Percentiles rank a stretch among this genome's conserved stretches.
Evolutionary conservation across 2,113 vertebrate genomes (phyloP).

Genomic region (Emydocephalus ijimae): DNA sequence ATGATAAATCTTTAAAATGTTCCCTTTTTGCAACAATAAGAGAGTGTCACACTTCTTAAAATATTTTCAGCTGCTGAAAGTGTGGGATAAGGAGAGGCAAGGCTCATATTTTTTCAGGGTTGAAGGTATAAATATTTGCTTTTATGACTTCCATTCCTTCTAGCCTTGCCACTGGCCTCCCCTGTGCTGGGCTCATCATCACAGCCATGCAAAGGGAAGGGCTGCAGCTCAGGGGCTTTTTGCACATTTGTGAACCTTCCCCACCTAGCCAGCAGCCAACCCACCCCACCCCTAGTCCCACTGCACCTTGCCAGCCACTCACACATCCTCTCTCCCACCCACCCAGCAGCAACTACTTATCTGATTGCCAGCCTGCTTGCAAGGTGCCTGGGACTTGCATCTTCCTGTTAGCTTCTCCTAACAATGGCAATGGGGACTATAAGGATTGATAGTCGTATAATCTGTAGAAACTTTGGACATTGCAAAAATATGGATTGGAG

Average conservation of each 20-base stretch:
- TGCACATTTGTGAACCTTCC: background rate
- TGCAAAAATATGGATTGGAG: background rate
- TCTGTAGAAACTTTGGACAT: background rate
- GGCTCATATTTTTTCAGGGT: background rate
- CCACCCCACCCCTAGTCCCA: background rate
- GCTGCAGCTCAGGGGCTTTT: background rate
- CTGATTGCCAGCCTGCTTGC: background rate
- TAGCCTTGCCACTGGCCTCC: background rate
- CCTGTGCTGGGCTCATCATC: background rate
- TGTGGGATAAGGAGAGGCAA: background rate
- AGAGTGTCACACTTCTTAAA: background rate
- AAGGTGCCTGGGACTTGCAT: background rate
- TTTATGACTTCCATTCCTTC: background rate
- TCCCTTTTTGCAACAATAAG: background rate
- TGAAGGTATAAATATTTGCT: background rate
- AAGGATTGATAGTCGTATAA: background rate
- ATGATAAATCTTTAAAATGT: background rate
- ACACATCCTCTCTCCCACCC: too few relatives aligned
- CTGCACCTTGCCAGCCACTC: background rate
- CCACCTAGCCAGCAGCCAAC: background rate
- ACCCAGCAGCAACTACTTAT: background rate
- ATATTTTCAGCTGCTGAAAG: background rate
- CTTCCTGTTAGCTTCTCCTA: background rate
- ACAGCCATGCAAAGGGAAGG: background rate
- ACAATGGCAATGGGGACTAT: background rate